phyloP scores from a whole-genome alignment of 2,888 invertebrate species.

The Diarsia dahlii region DNA sequence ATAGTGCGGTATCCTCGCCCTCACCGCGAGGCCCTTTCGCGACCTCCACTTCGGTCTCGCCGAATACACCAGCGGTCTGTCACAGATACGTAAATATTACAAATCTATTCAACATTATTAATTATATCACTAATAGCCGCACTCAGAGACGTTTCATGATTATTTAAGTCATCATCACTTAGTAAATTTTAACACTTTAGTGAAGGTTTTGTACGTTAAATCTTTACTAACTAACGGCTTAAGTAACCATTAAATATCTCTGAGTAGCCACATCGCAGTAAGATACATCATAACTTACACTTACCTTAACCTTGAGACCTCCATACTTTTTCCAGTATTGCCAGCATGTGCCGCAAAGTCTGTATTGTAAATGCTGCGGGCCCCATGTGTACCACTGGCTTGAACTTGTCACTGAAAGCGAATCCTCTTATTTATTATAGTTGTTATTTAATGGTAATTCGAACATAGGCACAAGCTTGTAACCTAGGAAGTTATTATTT shows the following conservation, averaged over 20 bases:
- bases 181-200: no score
- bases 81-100: slow-evolving; percentile 29
- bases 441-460: not conserved
- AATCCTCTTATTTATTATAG: slow-evolving; percentile 32
- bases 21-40: slow-evolving; percentile 80
- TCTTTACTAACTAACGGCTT: no score
- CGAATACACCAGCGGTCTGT: slow-evolving; percentile 88
- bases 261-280: no score
- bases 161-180: no score
- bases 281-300: no score
- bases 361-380: slow-evolving; percentile 97
- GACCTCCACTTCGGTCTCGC: slow-evolving; percentile 85
- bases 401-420: slow-evolving; percentile 92
- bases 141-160: no score
- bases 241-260: no score
- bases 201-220: no score
- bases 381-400: slow-evolving; percentile 99
- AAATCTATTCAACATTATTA: slow-evolving; percentile 11
- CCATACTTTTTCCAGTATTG: slow-evolving; percentile 99
- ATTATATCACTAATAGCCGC: slow-evolving; percentile 23
- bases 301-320: slow-evolving; percentile 94
- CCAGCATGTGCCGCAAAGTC: slow-evolving; percentile 98
- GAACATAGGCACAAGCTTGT: slow-evolving; percentile 16
- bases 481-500: not conserved
- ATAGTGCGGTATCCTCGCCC: slow-evolving; percentile 88